Percentiles rank a stretch among this genome's conserved stretches.
Evolutionary conservation across 2,113 vertebrate genomes (phyloP).

Genomic region (Prolemur simus): DNA sequence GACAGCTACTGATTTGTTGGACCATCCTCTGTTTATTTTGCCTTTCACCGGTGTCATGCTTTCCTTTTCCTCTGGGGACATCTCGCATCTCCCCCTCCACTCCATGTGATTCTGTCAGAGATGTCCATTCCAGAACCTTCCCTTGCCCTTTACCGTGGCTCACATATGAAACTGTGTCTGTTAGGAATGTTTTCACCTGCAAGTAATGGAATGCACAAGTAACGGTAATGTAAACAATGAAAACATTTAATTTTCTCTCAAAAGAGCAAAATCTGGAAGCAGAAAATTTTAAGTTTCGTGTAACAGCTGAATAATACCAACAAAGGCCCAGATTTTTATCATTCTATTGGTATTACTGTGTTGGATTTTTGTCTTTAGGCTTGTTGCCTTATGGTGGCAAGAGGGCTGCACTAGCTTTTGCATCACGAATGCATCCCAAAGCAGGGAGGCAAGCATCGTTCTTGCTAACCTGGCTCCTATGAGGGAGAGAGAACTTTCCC

Average conservation of each 20-base stretch:
- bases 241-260: neutral
- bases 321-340: slow-evolving; percentile 24
- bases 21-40: neutral
- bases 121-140: neutral
- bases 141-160: neutral
- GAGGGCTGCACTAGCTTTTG: neutral
- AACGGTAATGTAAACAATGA: neutral
- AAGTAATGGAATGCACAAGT: neutral
- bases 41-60: neutral
- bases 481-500: neutral
- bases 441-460: neutral
- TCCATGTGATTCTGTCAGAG: neutral
- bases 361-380: neutral
- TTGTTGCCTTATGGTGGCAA: neutral
- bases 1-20: no score
- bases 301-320: neutral
- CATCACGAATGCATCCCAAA: neutral
- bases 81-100: no score
- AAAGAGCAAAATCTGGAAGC: neutral
- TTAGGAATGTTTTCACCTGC: neutral
- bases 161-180: neutral
- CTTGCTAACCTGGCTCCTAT: neutral
- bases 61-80: neutral
- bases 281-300: neutral
- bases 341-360: neutral